Conservation (phyloP, 2,113 vertebrate species). For the Lamprologus lemairii region DNA sequence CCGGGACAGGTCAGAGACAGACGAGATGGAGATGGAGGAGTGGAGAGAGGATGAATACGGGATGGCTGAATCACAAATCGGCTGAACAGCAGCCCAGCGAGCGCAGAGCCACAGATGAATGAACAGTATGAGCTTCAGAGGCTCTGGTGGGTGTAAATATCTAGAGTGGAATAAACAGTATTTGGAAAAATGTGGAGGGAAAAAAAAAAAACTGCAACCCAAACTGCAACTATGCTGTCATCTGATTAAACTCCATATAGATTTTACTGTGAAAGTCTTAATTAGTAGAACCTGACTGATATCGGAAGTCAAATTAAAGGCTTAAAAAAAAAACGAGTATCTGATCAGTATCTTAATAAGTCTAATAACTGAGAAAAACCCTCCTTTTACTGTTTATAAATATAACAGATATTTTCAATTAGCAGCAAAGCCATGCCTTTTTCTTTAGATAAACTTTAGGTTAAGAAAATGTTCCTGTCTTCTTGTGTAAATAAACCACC, state of each 20-base stretch:
- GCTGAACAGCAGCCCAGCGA: background rate
- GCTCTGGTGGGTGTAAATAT: constrained; percentile 28
- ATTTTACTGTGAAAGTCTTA: background rate
- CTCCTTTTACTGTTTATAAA: background rate
- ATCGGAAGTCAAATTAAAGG: background rate
- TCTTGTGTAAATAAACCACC: background rate
- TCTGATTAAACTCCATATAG: background rate
- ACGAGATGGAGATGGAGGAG: constrained; percentile 32
- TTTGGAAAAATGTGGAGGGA: background rate
- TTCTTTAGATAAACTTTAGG: background rate
- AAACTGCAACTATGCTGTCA: background rate
- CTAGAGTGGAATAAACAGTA: constrained; percentile 2
- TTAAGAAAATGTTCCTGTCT: background rate
- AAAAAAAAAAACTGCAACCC: background rate
- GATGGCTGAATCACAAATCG: constrained; percentile 28
- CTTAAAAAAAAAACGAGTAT: background rate
- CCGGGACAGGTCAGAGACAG: constrained; percentile 36
- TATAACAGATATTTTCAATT: background rate
- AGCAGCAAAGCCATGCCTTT: background rate
- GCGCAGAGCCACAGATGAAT: constrained; percentile 5
- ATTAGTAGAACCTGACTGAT: background rate
- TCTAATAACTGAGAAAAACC: background rate
- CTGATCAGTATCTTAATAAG: background rate
- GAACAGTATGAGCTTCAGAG: background rate
- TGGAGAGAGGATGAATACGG: constrained; percentile 33